These are phyloP conservation scores for Hemiprocne comata DNA, from an alignment of 2,113 vertebrate genomes.

Conservation along the genomic window DNA sequence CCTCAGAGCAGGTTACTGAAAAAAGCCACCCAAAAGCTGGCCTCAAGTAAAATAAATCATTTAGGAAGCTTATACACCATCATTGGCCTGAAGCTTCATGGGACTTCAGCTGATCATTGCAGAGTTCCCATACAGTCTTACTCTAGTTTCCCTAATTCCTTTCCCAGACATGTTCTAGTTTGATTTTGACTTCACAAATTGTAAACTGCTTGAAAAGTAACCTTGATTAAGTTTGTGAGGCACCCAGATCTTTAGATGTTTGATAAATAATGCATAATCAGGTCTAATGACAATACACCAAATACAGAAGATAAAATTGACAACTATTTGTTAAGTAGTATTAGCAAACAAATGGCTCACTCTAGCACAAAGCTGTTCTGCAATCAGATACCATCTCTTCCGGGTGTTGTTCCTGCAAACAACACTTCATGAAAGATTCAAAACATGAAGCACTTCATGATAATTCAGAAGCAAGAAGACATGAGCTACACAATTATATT, in stretches of 20 bases:
- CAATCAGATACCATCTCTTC: not conserved
- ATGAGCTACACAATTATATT: not conserved
- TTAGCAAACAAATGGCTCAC: not conserved
- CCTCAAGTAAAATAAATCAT: not conserved
- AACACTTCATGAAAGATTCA: not conserved
- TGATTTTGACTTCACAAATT: not conserved
- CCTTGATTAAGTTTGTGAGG: not conserved
- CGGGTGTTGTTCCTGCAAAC: not conserved
- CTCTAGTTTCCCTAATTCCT: not conserved
- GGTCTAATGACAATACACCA: not conserved
- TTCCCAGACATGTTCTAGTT: not conserved
- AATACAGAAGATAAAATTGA: not conserved
- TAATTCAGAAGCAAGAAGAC: slow-evolving; percentile 12
- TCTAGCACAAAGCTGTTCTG: not conserved
- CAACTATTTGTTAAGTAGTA: not conserved
- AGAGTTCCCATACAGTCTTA: not conserved
- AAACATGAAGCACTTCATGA: not conserved
- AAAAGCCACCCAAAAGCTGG: not conserved
- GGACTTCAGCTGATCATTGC: not conserved
- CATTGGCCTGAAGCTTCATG: not conserved
- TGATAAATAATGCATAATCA: not conserved
- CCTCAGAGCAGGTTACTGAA: not conserved
- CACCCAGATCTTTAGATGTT: not conserved
- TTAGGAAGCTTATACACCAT: not conserved
- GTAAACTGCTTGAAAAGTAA: not conserved